A percentile compares a stretch with the other conserved stretches of the same genome.
Conservation (phyloP, 2,888 invertebrate species). For the Plagodis pulveraria region DNA sequence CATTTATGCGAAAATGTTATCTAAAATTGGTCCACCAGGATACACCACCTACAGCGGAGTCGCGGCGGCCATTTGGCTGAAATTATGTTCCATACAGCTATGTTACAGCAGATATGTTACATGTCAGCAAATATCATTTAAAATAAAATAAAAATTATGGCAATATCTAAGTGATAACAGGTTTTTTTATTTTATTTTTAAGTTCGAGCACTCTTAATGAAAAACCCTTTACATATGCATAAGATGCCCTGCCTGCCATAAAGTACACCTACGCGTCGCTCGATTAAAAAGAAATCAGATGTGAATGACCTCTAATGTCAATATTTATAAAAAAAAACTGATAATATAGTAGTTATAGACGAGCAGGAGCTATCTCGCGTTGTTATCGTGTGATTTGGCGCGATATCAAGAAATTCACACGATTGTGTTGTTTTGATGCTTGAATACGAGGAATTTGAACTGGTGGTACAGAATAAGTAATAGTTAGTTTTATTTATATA, state of each 20-base stretch:
- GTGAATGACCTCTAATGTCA: conserved; percentile 26
- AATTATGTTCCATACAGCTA: no score
- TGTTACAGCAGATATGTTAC: no score
- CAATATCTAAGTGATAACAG: no score
- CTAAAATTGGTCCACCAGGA: no score
- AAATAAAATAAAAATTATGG: no score
- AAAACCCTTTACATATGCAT: no score
- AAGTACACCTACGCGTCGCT: background rate
- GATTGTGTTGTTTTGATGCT: conserved; percentile 8
- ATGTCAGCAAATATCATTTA: no score
- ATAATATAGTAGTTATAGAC: conserved; percentile 26
- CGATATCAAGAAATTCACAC: conserved; percentile 10
- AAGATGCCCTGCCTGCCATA: background rate
- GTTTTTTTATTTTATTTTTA: no score
- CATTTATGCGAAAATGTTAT: no score
- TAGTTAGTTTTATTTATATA: background rate
- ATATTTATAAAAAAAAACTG: conserved; percentile 7
- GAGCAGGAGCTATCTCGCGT: conserved; percentile 4
- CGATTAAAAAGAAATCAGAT: background rate
- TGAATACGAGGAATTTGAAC: background rate
- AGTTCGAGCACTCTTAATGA: no score
- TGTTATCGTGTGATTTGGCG: conserved; percentile 18
- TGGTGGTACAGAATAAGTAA: background rate
- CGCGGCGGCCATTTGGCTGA: no score
- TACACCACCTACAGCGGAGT: no score